Evolutionary conservation across 1,140 invertebrate genomes (phyloP).

Genomic region (Meloidogyne chitwoodi): DNA sequence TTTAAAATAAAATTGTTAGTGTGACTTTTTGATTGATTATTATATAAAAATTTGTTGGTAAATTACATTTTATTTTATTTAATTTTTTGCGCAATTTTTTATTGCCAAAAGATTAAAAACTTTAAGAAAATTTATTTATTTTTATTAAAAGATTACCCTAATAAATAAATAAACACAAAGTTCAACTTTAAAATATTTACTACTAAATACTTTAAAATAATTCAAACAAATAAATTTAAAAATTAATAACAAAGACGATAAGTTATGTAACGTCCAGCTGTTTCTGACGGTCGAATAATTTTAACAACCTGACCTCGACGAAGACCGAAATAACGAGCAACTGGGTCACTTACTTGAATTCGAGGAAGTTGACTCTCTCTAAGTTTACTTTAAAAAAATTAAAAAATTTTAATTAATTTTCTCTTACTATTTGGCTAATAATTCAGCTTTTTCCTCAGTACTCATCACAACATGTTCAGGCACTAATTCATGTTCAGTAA

Average conservation of each 20-base stretch:
- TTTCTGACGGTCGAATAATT: constrained; percentile 93
- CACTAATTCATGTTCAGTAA: constrained; percentile 97
- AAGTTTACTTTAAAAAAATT: constrained; percentile 69
- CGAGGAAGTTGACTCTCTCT: constrained; percentile 98
- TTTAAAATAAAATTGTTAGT: background rate
- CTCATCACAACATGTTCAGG: constrained; percentile 98
- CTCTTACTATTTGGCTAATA: constrained; percentile 81
- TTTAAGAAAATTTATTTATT: too few relatives aligned
- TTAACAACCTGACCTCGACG: constrained; percentile 96
- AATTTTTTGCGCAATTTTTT: background rate
- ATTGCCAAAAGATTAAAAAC: background rate
- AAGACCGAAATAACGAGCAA: constrained; percentile 91
- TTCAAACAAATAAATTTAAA: background rate
- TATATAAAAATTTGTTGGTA: background rate
- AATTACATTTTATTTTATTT: background rate
- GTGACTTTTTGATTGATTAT: background rate
- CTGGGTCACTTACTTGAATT: constrained; percentile 95
- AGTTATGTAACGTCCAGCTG: constrained; percentile 94
- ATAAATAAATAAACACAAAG: too few relatives aligned
- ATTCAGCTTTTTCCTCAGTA: constrained; percentile 86
- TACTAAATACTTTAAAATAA: too few relatives aligned
- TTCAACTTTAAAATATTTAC: background rate
- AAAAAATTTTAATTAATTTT: background rate
- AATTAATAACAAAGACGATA: constrained; percentile 68
- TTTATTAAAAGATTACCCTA: too few relatives aligned